phyloP scores from a whole-genome alignment of 2,797 vertebrate species.

The Smutsia gigantea region DNA sequence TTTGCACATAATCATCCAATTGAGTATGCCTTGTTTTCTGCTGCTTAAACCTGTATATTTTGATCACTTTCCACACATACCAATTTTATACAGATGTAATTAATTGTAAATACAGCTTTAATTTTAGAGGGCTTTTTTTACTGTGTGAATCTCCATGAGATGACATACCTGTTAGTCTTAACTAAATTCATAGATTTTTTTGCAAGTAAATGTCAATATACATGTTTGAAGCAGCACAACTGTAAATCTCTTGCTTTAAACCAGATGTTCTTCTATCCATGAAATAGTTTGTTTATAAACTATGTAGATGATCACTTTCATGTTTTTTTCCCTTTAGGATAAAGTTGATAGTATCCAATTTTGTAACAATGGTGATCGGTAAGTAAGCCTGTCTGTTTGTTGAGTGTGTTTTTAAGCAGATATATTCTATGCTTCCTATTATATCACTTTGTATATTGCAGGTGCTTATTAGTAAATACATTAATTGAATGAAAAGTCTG shows the following conservation, averaged over 20 bases:
- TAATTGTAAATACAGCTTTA: neutral
- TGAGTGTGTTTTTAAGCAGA: neutral
- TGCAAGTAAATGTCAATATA: neutral
- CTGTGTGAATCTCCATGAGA: too few species aligned
- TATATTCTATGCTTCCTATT: neutral
- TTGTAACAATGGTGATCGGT: slow-evolving; percentile 96
- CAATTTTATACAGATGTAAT: neutral
- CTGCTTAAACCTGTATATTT: neutral
- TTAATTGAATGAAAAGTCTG: neutral
- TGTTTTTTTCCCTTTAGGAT: slow-evolving; percentile 88
- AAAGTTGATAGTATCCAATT: slow-evolving; percentile 99
- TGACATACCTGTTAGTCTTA: neutral
- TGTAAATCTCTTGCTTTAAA: neutral
- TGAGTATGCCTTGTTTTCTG: neutral
- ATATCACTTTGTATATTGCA: neutral
- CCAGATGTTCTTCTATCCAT: neutral
- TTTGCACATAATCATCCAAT: neutral
- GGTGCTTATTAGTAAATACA: neutral
- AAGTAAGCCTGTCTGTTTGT: slow-evolving; percentile 69
- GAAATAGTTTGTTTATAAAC: slow-evolving; percentile 24
- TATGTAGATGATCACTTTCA: neutral
- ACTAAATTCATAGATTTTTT: neutral
- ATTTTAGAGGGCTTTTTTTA: neutral
- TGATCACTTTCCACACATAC: neutral
- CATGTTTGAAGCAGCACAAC: neutral